Percentiles rank a stretch among this genome's conserved stretches.
phyloP scores from a whole-genome alignment of 2,797 vertebrate species.

The Betta splendens region DNA sequence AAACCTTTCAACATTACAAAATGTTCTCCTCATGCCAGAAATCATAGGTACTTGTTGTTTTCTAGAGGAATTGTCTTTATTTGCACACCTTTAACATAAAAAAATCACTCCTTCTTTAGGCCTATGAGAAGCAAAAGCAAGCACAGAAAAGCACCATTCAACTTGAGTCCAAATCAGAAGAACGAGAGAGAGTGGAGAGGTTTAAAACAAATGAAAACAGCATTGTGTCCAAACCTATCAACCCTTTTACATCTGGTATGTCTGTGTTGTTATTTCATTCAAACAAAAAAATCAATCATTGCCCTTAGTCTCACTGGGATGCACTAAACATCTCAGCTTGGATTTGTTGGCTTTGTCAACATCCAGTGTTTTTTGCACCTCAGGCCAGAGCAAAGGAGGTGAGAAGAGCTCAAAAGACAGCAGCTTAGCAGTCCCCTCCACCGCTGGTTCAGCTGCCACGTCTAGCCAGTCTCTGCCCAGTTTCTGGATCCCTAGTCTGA shows the following conservation, averaged over 20 bases:
- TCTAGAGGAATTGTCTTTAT: too few relatives aligned
- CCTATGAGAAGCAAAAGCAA: constrained; percentile 89
- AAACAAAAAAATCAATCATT: too few relatives aligned
- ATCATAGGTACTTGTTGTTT: too few relatives aligned
- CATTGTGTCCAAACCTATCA: constrained; percentile 92
- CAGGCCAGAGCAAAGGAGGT: constrained; percentile 45
- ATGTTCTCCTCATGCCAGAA: too few relatives aligned
- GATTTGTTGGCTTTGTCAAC: too few relatives aligned
- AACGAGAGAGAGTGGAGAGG: constrained; percentile 84
- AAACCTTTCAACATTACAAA: too few relatives aligned
- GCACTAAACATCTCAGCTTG: too few relatives aligned
- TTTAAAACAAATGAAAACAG: constrained; percentile 89
- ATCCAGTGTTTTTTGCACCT: not conserved
- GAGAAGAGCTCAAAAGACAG: constrained; percentile 23
- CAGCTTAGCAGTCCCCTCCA: constrained; percentile 49
- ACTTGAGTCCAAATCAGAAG: constrained; percentile 83
- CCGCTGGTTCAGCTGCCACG: constrained; percentile 18
- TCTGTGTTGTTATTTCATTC: not conserved
- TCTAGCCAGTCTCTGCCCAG: constrained; percentile 80
- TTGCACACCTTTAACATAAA: too few relatives aligned
- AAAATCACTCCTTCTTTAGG: too few relatives aligned
- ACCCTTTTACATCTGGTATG: constrained; percentile 85
- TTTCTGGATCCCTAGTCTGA: constrained; percentile 92
- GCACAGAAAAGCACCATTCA: constrained; percentile 79
- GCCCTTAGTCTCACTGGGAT: not conserved